These are phyloP conservation scores for Xestia c-nigrum DNA, from an alignment of 2,888 invertebrate species.

Conservation along the genomic window DNA sequence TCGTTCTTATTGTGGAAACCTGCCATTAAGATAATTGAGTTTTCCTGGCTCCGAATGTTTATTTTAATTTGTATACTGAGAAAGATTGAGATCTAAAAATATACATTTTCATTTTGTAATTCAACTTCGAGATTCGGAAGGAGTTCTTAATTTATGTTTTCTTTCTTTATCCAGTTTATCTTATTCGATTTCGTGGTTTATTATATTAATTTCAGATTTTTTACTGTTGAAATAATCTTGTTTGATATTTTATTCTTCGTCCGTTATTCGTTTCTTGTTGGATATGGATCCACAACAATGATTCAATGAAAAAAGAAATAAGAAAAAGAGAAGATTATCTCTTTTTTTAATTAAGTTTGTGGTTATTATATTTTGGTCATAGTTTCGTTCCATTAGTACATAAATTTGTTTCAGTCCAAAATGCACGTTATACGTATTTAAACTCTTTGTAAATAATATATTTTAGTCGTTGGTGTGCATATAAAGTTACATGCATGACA, in stretches of 20 bases:
- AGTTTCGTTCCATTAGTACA: neutral
- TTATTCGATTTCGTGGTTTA: neutral
- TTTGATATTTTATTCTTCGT: too few species aligned
- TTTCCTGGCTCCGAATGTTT: neutral
- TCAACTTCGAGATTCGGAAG: conserved; percentile 18
- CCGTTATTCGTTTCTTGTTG: too few species aligned
- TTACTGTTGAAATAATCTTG: neutral
- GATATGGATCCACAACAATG: too few species aligned
- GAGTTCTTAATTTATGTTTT: conserved; percentile 1
- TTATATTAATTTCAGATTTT: neutral
- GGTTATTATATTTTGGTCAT: neutral
- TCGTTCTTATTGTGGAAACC: neutral
- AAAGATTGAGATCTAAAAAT: conserved; percentile 8
- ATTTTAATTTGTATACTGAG: neutral
- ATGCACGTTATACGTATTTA: neutral
- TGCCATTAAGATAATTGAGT: neutral
- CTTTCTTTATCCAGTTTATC: conserved; percentile 6
- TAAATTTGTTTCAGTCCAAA: neutral
- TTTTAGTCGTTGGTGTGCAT: neutral
- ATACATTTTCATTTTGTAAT: neutral
- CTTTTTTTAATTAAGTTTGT: neutral
- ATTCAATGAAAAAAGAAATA: neutral
- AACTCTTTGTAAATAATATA: neutral
- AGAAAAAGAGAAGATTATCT: neutral
- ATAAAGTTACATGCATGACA: neutral